These are phyloP conservation scores for Varecia variegata DNA, from an alignment of 2,797 vertebrate genomes.

Conservation along the genomic window DNA sequence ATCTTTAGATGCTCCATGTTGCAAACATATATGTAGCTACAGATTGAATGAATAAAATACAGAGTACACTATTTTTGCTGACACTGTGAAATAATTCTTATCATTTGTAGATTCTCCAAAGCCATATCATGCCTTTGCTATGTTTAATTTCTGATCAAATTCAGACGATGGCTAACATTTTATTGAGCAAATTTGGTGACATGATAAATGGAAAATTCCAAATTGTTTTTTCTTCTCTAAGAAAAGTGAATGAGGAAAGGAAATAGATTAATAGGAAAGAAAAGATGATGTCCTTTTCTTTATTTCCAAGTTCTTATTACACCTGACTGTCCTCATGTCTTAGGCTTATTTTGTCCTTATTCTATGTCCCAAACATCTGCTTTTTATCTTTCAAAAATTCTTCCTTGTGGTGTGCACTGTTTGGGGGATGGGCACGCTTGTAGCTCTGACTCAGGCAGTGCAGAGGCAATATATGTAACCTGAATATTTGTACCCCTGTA, in stretches of 20 bases:
- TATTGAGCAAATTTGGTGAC: neutral
- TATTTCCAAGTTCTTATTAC: neutral
- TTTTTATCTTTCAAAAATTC: neutral
- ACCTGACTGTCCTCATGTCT: neutral
- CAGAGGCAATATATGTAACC: no score
- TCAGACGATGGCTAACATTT: neutral
- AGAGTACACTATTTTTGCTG: neutral
- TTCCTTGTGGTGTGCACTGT: neutral
- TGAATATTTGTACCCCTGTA: no score
- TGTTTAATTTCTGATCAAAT: conserved; percentile 16
- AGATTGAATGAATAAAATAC: neutral
- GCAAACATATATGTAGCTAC: neutral
- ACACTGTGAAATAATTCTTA: neutral
- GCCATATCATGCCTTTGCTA: neutral
- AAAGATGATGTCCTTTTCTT: neutral
- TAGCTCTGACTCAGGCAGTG: no score
- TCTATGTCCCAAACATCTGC: neutral
- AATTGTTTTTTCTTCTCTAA: neutral
- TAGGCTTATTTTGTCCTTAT: neutral
- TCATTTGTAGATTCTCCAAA: neutral
- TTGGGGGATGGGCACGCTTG: no score
- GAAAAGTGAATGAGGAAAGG: neutral
- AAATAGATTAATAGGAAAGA: neutral
- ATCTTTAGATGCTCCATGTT: neutral
- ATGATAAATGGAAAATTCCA: neutral